A percentile compares a stretch with the other conserved stretches of the same genome.
phyloP scores from a whole-genome alignment of 2,888 invertebrate genomes.

The Nomada lathburiana region DNA sequence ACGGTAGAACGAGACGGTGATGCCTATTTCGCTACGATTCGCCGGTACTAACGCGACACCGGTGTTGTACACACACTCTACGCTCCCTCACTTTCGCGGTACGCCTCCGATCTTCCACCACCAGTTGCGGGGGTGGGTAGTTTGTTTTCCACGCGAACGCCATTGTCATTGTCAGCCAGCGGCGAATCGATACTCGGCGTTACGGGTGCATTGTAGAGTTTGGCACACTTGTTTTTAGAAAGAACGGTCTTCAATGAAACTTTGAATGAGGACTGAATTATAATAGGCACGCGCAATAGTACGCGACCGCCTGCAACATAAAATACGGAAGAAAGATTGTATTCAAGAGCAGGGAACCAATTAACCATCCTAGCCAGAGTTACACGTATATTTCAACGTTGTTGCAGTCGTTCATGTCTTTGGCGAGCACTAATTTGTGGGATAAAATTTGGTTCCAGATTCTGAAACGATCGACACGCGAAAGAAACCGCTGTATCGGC shows the following conservation, averaged over 20 bases:
- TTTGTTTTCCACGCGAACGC: slow-evolving; percentile 71
- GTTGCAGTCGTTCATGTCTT: no score
- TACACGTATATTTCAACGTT: no score
- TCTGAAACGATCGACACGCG: no score
- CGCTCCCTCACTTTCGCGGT: slow-evolving; percentile 73
- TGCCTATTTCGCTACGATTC: slow-evolving; percentile 31
- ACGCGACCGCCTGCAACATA: no score
- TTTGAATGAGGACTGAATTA: no score
- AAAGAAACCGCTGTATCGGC: no score
- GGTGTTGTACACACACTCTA: slow-evolving; percentile 5
- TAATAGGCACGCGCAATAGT: no score
- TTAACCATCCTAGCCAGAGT: no score
- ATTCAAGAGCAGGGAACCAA: no score
- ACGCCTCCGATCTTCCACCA: slow-evolving; percentile 48
- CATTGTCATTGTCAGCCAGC: slow-evolving; percentile 59
- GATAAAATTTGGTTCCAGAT: no score
- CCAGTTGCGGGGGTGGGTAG: slow-evolving; percentile 54
- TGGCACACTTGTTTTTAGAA: background rate
- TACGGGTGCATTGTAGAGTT: background rate
- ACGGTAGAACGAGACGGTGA: slow-evolving; percentile 52
- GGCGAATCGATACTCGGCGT: slow-evolving; percentile 60
- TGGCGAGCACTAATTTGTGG: no score
- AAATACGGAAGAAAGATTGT: no score
- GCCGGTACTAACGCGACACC: slow-evolving; percentile 43
- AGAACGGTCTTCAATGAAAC: background rate